These are phyloP conservation scores for Vulpes lagopus DNA, from an alignment of 2,113 vertebrate species.

Conservation along the genomic window DNA sequence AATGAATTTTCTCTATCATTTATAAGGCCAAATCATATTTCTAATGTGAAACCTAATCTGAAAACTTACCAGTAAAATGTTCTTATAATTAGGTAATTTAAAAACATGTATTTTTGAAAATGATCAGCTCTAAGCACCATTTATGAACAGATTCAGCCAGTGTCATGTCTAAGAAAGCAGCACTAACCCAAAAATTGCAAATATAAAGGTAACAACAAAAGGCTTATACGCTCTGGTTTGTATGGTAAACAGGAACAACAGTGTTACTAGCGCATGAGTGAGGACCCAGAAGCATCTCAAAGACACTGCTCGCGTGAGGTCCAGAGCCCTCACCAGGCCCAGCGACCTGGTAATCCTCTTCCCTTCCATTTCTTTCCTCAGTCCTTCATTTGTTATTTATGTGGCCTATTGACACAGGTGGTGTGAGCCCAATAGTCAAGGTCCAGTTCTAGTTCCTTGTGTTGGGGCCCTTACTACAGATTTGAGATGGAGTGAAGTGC, in stretches of 20 bases:
- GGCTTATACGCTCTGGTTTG: not conserved
- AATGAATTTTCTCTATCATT: conserved; percentile 2
- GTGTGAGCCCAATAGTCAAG: not conserved
- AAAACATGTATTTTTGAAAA: not conserved
- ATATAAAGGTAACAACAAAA: not conserved
- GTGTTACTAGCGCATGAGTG: not conserved
- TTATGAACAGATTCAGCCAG: not conserved
- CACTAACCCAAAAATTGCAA: not conserved
- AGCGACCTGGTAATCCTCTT: not conserved
- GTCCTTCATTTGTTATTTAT: not conserved
- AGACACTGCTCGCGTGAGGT: not conserved
- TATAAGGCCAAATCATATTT: not conserved
- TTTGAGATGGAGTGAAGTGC: not conserved
- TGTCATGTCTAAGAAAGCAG: not conserved
- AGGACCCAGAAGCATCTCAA: not conserved
- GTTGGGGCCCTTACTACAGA: not conserved
- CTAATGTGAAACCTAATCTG: not conserved
- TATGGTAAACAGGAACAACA: not conserved
- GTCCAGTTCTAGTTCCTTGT: not conserved
- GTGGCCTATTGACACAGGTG: not conserved
- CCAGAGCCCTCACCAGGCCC: not conserved
- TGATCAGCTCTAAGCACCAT: not conserved
- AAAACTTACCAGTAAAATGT: conserved; percentile 48
- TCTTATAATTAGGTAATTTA: not conserved
- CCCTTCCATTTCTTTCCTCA: not conserved